A percentile compares a stretch with the other conserved stretches of the same genome.
These are phyloP conservation scores for Mizuhopecten yessoensis DNA, from an alignment of 1,140 invertebrate species.

Conservation along the genomic window DNA sequence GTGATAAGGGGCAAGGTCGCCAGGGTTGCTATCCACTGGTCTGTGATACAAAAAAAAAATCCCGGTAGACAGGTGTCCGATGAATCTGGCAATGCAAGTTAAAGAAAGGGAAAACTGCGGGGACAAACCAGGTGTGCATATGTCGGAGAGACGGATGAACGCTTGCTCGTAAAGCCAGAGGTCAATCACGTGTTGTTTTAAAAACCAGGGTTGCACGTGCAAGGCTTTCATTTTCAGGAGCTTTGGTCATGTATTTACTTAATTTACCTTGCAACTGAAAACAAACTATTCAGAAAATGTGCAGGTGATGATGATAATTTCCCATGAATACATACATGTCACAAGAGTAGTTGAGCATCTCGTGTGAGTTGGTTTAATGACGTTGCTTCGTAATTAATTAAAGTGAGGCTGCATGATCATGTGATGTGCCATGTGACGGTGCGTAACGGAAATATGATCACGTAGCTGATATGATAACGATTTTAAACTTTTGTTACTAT, in stretches of 20 bases:
- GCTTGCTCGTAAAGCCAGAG: not conserved
- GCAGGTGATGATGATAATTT: not conserved
- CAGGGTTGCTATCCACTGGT: not conserved
- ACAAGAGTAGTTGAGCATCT: not conserved
- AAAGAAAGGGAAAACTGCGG: not conserved
- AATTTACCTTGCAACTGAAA: not conserved
- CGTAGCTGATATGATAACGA: too few relatives aligned
- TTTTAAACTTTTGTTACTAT: too few relatives aligned
- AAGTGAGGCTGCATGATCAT: not conserved
- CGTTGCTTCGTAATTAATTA: not conserved
- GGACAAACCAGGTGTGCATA: not conserved
- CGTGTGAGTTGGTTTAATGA: not conserved
- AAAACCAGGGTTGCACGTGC: not conserved
- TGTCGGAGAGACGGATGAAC: not conserved
- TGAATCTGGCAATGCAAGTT: not conserved
- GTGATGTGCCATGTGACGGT: not conserved
- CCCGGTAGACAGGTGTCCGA: not conserved
- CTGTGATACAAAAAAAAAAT: not conserved
- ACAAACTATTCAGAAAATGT: not conserved
- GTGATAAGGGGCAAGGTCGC: slow-evolving; percentile 8
- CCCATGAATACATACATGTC: not conserved
- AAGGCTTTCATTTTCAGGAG: not conserved
- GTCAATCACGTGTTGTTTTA: not conserved
- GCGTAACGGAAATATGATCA: too few relatives aligned
- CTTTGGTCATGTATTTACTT: slow-evolving; percentile 25